Conservation (phyloP, 2,888 invertebrate genomes). For the Merodon equestris region DNA sequence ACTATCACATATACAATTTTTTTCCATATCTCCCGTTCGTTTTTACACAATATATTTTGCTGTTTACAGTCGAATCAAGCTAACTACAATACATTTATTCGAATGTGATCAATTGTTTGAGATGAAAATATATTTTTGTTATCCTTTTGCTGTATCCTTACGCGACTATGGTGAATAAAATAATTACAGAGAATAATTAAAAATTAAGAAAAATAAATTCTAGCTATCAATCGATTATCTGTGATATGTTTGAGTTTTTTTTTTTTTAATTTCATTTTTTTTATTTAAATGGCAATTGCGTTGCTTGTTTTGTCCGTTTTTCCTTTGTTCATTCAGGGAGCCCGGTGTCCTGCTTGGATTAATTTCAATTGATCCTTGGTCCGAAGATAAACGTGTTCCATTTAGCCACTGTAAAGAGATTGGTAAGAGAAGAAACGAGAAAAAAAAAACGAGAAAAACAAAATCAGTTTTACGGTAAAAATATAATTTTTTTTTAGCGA, state of each 20-base stretch:
- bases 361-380: conserved; percentile 26
- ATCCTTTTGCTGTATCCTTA: conserved; percentile 44
- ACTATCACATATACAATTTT: conserved; percentile 67
- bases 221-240: conserved; percentile 72
- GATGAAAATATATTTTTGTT: conserved; percentile 24
- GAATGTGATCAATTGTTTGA: conserved; percentile 15
- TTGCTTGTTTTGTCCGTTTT: conserved; percentile 44
- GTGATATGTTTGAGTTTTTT: conserved; percentile 16
- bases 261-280: not conserved
- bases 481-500: conserved; percentile 2
- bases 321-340: conserved; percentile 22
- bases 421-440: conserved; percentile 31
- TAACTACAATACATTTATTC: not conserved
- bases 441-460: conserved; percentile 48
- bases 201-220: conserved; percentile 72
- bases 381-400: conserved; percentile 74
- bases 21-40: conserved; percentile 25
- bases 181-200: conserved; percentile 50
- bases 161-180: conserved; percentile 51
- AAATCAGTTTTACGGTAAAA: conserved; percentile 20
- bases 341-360: not conserved
- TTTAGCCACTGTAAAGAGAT: conserved; percentile 75
- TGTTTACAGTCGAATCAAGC: not conserved
- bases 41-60: conserved; percentile 43
- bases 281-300: conserved; percentile 61